Base-by-base conservation (phyloP, 2,797 vertebrate species). In the Poeciliopsis presidionis region DNA sequence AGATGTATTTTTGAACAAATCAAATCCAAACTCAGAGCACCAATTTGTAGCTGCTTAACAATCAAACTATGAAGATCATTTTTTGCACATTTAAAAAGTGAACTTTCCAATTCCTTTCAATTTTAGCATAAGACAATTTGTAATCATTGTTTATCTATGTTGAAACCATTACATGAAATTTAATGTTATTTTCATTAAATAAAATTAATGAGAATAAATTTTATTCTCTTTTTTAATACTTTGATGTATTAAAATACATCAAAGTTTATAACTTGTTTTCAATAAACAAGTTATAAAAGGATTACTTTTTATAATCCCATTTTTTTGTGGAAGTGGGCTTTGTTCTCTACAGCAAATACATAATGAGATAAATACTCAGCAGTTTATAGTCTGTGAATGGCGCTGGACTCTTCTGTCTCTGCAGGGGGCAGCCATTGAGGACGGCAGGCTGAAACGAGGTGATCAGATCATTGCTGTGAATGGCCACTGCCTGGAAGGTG, bases 401-500 rank as follows among this genome's bases (percentile, higher is more conserved):
- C 70, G 63, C 61, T 5, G 14, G n/a, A 13, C 65, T 20, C 61
- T 75, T 43, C 76, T 46, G 49, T 0, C 74, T 4, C 92, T 94
- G 49, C 92, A 99, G 98, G 98, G 98, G 76, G 97, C 98, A 30
- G 98, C 98, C 14, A 86, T 96, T 2, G 97, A 97, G 93, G 97
- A 99, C 14, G 97, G 98, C 67, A 94, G 94, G 65, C 93, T 99
- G 63, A 97, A 96, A 87, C 93, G 95, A 2, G 97, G 98, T 0
- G 97, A 99, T 93, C 97, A 98, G 91, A 97, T 99, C 84, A 95
- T 98, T 61, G 96, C 97, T 53, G 97, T 98, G 88, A 99, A 98
- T 4, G 97, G 97, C 67, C 96, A 96, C 87, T 97, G 96, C 79
- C 95, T 98, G 86, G 96, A 98, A 91, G 97, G 97, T 0, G 96